These are phyloP conservation scores for Ellobius talpinus DNA, from an alignment of 2,113 vertebrate genomes.

Conservation along the genomic window DNA sequence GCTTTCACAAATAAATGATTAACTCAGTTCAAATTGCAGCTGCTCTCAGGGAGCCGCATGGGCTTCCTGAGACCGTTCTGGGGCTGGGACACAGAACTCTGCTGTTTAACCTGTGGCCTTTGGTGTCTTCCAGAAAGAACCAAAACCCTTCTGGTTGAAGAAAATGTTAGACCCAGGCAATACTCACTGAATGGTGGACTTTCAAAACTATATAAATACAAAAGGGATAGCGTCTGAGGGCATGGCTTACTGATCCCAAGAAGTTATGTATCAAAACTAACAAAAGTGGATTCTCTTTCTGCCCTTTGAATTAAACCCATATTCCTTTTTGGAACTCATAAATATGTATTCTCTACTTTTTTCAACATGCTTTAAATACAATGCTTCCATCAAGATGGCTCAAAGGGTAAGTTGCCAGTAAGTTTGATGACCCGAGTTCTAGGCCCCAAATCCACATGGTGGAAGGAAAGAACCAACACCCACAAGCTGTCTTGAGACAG, in stretches of 20 bases:
- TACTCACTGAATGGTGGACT: background rate
- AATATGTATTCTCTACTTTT: background rate
- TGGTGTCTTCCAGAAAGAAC: background rate
- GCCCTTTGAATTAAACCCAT: background rate
- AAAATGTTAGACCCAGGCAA: background rate
- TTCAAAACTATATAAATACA: background rate
- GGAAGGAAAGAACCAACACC: background rate
- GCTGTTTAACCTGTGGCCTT: background rate
- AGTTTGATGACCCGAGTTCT: background rate
- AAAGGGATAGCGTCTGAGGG: fast-evolving
- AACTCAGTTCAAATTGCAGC: background rate
- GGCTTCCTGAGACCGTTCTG: fast-evolving
- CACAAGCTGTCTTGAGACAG: background rate
- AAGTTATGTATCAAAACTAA: background rate
- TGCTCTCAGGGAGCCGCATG: background rate
- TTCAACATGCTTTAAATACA: background rate
- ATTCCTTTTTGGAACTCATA: background rate
- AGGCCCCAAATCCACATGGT: background rate
- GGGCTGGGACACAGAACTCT: background rate
- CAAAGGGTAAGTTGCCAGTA: background rate
- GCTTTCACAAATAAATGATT: background rate
- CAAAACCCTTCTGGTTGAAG: background rate
- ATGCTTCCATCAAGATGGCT: background rate
- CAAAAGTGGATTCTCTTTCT: background rate
- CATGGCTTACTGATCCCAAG: background rate